phyloP scores from a whole-genome alignment of 2,888 invertebrate species.

The Mythimna impura region DNA sequence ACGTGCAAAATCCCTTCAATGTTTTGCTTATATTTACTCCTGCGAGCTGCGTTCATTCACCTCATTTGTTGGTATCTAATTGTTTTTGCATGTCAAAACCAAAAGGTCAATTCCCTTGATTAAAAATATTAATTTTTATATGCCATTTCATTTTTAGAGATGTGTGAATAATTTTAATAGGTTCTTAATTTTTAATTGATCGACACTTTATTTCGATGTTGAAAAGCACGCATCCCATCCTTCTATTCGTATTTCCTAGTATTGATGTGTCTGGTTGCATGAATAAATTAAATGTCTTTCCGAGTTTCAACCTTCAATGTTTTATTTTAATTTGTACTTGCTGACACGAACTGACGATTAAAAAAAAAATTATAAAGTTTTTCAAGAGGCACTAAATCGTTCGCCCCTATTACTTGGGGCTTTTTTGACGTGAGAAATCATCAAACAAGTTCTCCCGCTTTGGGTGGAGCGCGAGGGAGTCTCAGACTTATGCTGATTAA shows the following conservation, averaged over 20 bases:
- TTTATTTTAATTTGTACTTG: background rate
- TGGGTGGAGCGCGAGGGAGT: too few relatives aligned
- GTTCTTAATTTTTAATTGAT: background rate
- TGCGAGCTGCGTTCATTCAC: too few relatives aligned
- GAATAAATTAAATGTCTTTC: constrained; percentile 18
- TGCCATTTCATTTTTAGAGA: too few relatives aligned
- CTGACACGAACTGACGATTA: constrained; percentile 11
- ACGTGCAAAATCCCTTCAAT: too few relatives aligned
- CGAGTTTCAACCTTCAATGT: constrained; percentile 27
- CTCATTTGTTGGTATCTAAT: background rate
- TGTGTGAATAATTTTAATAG: too few relatives aligned
- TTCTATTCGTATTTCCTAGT: background rate
- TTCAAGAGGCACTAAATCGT: background rate
- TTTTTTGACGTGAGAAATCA: too few relatives aligned
- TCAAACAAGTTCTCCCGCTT: too few relatives aligned
- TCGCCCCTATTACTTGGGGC: background rate
- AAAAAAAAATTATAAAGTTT: too few relatives aligned
- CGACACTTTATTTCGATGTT: background rate
- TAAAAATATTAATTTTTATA: too few relatives aligned
- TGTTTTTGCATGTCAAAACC: constrained; percentile 38
- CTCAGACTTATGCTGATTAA: too few relatives aligned
- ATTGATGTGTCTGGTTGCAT: constrained; percentile 23
- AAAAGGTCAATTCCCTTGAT: too few relatives aligned
- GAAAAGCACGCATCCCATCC: background rate
- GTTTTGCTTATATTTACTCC: too few relatives aligned